Conservation (phyloP, 2,888 invertebrate genomes). For the Dorcus hopei region DNA sequence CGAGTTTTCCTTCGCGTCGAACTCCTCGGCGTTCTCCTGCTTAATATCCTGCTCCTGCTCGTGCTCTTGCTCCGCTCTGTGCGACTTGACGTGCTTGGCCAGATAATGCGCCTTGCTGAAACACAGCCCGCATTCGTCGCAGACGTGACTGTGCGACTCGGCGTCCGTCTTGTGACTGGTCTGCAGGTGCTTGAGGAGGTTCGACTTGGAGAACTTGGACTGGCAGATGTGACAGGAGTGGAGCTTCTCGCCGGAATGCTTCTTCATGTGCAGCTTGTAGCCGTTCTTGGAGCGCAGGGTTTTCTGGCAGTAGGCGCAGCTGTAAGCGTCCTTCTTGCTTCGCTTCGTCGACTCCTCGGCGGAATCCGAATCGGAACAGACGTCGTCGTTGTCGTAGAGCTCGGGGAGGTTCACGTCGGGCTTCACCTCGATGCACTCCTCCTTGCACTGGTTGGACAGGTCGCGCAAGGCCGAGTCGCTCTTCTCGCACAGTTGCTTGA, state of each 20-base stretch:
- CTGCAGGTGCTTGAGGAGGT: slow-evolving; percentile 42
- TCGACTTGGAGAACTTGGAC: slow-evolving; percentile 41
- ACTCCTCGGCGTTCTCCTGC: neutral
- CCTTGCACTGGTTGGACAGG: slow-evolving; percentile 3
- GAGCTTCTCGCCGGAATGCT: slow-evolving; percentile 43
- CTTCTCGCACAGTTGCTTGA: slow-evolving; percentile 47
- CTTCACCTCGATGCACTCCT: slow-evolving; percentile 30
- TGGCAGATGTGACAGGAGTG: slow-evolving; percentile 42
- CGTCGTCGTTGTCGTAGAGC: slow-evolving; percentile 28
- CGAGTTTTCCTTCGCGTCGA: slow-evolving; percentile 1
- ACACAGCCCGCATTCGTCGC: slow-evolving; percentile 32
- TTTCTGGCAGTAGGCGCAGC: slow-evolving; percentile 42
- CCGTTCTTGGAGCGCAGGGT: slow-evolving; percentile 39
- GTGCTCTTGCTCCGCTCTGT: slow-evolving; percentile 21
- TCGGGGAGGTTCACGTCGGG: slow-evolving; percentile 27
- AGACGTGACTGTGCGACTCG: slow-evolving; percentile 27
- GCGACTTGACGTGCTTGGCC: slow-evolving; percentile 31
- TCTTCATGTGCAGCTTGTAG: slow-evolving; percentile 40
- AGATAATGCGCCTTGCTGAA: slow-evolving; percentile 33
- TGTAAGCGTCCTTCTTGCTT: slow-evolving; percentile 31
- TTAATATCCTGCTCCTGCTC: neutral
- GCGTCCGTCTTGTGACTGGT: slow-evolving; percentile 29
- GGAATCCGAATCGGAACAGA: slow-evolving; percentile 25
- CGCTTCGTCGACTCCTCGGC: slow-evolving; percentile 4
- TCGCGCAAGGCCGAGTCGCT: slow-evolving; percentile 42